Evolutionary conservation across 2,113 vertebrate genomes (phyloP).

Genomic region (Felis catus): F.catus_Fca126_mat1.0 CM031415.1:64291501-64292000

Average conservation of each 20-base stretch:
- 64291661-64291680: not conserved
- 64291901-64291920: not conserved
- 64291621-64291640: not conserved
- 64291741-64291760: not conserved
- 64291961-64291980: not conserved
- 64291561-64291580: not conserved
- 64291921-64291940: not conserved
- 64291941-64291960: not conserved
- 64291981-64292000: not conserved
- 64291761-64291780: not conserved
- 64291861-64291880: not conserved
- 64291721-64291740: not conserved
- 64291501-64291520: not conserved
- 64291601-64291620: not conserved
- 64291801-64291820: not conserved
- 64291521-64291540: not conserved
- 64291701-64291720: not conserved
- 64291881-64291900: not conserved
- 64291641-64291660: not conserved
- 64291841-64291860: not conserved
- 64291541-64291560: not conserved
- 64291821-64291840: no score
- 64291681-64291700: not conserved
- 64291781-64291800: not conserved
- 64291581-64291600: not conserved